Conservation (phyloP, 2,888 invertebrate genomes). For the Nezara viridula region DNA sequence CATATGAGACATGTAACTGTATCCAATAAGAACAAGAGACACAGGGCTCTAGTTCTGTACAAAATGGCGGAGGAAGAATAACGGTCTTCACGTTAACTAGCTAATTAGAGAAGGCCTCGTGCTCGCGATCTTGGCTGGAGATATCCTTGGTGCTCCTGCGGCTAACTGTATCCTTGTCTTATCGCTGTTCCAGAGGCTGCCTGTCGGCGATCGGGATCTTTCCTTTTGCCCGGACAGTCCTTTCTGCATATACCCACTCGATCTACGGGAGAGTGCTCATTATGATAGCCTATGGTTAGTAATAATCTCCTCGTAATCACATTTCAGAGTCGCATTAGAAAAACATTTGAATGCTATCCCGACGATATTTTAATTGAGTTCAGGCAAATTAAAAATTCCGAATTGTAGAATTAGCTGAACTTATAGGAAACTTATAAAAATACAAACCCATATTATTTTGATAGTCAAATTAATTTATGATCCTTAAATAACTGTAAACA, state of each 20-base stretch:
- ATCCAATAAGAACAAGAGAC: not conserved
- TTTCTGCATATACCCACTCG: not conserved
- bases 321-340: not conserved
- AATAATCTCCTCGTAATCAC: not conserved
- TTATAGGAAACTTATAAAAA: not conserved
- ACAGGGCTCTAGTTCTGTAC: constrained; percentile 1
- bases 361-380: not conserved
- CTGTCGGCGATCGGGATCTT: constrained; percentile 1
- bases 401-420: not conserved
- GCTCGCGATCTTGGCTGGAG: constrained; percentile 22
- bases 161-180: constrained; percentile 48
- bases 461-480: too few species aligned
- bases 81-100: constrained; percentile 25
- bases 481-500: too few species aligned
- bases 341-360: not conserved
- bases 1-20: constrained; percentile 36
- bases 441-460: too few species aligned
- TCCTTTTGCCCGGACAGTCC: not conserved
- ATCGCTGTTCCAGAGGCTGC: constrained; percentile 15
- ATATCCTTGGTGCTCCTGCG: constrained; percentile 40
- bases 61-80: constrained; percentile 38
- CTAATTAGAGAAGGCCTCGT: constrained; percentile 42
- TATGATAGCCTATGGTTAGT: not conserved
- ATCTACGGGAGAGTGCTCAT: not conserved
- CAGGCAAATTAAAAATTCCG: not conserved